phyloP scores from a whole-genome alignment of 2,888 invertebrate species.

The Drosophila tripunctata region DNA sequence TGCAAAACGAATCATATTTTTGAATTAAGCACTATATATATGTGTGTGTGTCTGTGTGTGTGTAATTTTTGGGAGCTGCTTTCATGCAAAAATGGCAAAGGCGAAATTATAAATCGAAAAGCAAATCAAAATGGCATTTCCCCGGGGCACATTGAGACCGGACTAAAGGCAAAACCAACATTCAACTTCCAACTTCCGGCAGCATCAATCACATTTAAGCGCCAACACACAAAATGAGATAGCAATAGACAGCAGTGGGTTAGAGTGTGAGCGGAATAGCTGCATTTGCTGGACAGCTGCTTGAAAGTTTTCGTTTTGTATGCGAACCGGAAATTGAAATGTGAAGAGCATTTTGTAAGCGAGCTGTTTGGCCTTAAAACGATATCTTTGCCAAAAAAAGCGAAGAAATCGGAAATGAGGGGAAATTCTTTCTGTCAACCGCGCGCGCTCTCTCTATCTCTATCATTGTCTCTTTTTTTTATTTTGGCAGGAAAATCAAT shows the following conservation, averaged over 20 bases:
- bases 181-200: too few relatives aligned
- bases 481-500: constrained; percentile 29
- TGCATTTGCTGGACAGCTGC: constrained; percentile 35
- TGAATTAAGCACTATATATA: constrained; percentile 28
- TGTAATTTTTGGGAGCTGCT: constrained; percentile 64
- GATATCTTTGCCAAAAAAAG: constrained; percentile 30
- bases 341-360: constrained; percentile 51
- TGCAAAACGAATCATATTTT: constrained; percentile 45
- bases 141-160: constrained; percentile 22
- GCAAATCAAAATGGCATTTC: constrained; percentile 54
- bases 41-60: constrained; percentile 14
- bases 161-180: constrained; percentile 30
- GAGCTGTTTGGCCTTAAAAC: constrained; percentile 30
- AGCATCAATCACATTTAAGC: constrained; percentile 68
- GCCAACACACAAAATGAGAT: constrained; percentile 13
- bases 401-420: constrained; percentile 48
- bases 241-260: background rate
- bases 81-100: constrained; percentile 42
- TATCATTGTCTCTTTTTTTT: background rate
- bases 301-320: constrained; percentile 14
- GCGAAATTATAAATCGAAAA: constrained; percentile 40
- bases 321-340: constrained; percentile 71
- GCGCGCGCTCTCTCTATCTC: background rate
- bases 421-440: constrained; percentile 37
- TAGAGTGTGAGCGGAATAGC: background rate